Evolutionary conservation across 2,888 invertebrate species (phyloP).

Genomic region (Eristalis tenax): DNA sequence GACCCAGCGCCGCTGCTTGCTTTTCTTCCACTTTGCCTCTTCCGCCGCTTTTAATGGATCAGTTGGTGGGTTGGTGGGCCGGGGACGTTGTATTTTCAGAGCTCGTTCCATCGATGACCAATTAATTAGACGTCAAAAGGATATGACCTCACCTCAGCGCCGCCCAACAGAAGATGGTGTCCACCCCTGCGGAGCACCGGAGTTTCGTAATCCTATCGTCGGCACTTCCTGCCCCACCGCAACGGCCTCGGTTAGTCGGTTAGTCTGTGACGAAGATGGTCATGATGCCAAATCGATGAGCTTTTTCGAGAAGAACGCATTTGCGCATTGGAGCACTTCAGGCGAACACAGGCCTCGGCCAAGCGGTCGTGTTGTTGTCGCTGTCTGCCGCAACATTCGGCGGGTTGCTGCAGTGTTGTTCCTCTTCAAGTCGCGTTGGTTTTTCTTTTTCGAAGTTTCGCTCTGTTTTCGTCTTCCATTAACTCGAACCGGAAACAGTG

Average conservation of each 20-base stretch:
- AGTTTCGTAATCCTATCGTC: neutral
- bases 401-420: conserved; percentile 66
- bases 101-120: conserved; percentile 50
- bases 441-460: neutral
- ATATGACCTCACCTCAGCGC: conserved; percentile 58
- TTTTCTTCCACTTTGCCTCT: no score
- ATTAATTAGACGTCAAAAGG: conserved; percentile 39
- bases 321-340: conserved; percentile 62
- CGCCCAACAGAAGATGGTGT: neutral
- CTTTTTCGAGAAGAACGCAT: conserved; percentile 68
- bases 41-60: neutral
- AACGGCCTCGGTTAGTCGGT: neutral
- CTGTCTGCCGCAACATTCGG: conserved; percentile 66
- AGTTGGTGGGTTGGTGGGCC: neutral
- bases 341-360: conserved; percentile 29
- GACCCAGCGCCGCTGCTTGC: conserved; percentile 1
- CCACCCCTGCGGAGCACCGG: neutral
- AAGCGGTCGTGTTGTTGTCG: conserved; percentile 53
- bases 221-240: neutral
- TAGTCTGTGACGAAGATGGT: conserved; percentile 34
- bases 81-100: conserved; percentile 18
- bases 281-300: conserved; percentile 70
- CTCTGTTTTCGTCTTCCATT: neutral
- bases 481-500: neutral
- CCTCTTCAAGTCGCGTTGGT: conserved; percentile 36